phyloP scores from a whole-genome alignment of 2,888 invertebrate species.

The Lasius fuliginosus region DNA sequence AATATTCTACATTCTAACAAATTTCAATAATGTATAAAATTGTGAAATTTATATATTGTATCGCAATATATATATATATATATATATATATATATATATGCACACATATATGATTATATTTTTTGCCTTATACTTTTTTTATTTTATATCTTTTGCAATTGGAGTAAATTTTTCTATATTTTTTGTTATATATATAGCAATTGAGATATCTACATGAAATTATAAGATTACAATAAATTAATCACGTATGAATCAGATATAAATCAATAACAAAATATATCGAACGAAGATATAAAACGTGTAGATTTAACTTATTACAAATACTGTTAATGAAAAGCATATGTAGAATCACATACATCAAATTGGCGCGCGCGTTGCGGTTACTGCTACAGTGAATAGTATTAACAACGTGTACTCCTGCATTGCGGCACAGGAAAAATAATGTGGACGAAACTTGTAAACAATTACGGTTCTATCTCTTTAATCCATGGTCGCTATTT shows the following conservation, averaged over 20 bases:
- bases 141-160: neutral
- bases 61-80: too few species aligned
- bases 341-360: neutral
- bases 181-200: neutral
- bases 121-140: neutral
- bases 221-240: neutral
- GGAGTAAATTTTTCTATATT: neutral
- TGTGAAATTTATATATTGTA: too few species aligned
- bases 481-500: neutral
- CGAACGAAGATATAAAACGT: neutral
- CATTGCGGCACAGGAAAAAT: slow-evolving; percentile 67
- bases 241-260: neutral
- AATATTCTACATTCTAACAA: too few species aligned
- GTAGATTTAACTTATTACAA: neutral
- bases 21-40: too few species aligned
- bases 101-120: neutral
- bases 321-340: neutral
- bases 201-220: neutral
- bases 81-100: neutral
- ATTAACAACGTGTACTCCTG: slow-evolving; percentile 60
- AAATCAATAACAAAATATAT: neutral
- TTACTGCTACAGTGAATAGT: slow-evolving; percentile 15
- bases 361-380: neutral
- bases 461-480: slow-evolving; percentile 6
- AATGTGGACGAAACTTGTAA: slow-evolving; percentile 11